Conservation (phyloP, 2,113 vertebrate species). For the Aspidoscelis tigris region DNA sequence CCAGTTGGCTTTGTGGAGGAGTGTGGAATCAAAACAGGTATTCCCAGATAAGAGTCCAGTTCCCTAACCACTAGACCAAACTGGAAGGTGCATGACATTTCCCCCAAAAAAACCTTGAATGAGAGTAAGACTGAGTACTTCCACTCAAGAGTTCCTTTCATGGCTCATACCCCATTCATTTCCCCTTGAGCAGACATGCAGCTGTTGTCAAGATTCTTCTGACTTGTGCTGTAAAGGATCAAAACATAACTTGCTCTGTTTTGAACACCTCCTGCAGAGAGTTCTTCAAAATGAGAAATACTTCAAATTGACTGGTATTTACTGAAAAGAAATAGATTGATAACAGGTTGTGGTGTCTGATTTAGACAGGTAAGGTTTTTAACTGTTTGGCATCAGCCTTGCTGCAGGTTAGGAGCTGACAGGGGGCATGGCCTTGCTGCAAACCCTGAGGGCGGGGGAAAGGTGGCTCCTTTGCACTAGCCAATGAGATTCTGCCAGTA, state of each 20-base stretch:
- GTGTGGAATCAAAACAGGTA: no score
- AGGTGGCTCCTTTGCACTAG: no score
- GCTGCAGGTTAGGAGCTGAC: no score
- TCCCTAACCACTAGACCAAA: no score
- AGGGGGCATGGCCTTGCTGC: no score
- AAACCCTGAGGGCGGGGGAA: no score
- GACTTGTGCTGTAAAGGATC: neutral
- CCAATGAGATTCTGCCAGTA: no score
- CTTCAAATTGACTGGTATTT: neutral
- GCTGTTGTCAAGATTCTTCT: neutral
- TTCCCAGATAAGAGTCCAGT: no score
- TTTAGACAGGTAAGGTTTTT: no score
- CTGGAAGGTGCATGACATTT: neutral
- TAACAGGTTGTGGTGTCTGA: neutral
- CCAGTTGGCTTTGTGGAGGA: no score
- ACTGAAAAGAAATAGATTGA: neutral
- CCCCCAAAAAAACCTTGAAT: neutral
- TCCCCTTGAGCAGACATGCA: neutral
- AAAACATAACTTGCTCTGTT: neutral
- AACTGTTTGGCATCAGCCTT: no score
- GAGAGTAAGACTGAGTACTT: neutral
- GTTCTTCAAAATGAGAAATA: neutral
- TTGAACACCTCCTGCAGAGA: neutral
- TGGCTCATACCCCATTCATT: neutral
- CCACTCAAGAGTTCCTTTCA: neutral